These are phyloP conservation scores for Corythoichthys haematopterus DNA, from an alignment of 2,113 vertebrate genomes.

Conservation along the genomic window DNA sequence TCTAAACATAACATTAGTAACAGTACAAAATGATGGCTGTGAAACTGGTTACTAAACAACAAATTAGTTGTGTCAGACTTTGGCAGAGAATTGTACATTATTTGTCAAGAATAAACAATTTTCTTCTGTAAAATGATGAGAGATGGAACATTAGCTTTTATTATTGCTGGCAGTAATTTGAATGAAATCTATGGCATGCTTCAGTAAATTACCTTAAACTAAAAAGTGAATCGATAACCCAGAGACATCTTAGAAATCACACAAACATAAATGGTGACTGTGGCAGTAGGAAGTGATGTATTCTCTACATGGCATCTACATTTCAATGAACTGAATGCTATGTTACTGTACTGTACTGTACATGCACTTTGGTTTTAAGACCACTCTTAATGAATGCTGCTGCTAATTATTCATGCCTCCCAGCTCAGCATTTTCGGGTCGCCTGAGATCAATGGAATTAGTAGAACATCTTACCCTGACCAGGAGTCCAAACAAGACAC, in stretches of 20 bases:
- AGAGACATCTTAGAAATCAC: neutral
- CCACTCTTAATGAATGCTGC: slow-evolving; percentile 14
- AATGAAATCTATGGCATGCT: neutral
- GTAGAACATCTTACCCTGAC: slow-evolving; percentile 33
- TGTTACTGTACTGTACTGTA: neutral
- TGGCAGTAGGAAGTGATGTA: neutral
- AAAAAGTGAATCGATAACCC: neutral
- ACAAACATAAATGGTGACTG: neutral
- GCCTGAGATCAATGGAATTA: slow-evolving; percentile 35
- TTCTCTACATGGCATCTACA: neutral
- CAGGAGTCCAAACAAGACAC: slow-evolving; percentile 39
- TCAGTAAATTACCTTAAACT: neutral
- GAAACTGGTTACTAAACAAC: neutral
- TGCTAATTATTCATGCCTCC: slow-evolving; percentile 34
- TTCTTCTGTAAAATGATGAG: neutral
- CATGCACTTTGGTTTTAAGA: slow-evolving; percentile 15
- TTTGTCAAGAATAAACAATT: neutral
- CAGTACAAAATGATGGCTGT: neutral
- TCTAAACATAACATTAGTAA: no score
- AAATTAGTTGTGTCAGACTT: neutral
- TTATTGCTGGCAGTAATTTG: neutral
- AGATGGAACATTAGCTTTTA: neutral
- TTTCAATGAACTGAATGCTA: slow-evolving; percentile 3
- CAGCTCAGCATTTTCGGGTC: slow-evolving; percentile 35
- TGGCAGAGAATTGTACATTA: neutral